phyloP scores from a whole-genome alignment of 2,113 vertebrate genomes.

The Nothobranchius kuhntae region DNA sequence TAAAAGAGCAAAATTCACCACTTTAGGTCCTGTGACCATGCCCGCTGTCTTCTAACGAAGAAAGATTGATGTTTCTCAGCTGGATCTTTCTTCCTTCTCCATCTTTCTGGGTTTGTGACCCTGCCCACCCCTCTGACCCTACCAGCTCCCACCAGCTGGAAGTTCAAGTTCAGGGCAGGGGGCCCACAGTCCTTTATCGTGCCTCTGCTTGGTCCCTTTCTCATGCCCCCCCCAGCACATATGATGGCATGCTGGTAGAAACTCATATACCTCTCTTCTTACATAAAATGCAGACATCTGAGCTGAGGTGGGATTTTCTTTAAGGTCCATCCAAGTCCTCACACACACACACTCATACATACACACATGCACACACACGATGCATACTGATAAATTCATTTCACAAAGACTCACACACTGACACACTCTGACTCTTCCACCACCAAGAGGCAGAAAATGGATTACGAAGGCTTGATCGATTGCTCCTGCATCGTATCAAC shows the following conservation, averaged over 20 bases:
- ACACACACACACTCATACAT: neutral
- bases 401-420: constrained; percentile 25
- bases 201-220: constrained; percentile 28
- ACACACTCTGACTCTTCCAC: constrained; percentile 48
- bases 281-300: constrained; percentile 17
- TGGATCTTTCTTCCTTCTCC: constrained; percentile 37
- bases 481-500: constrained; percentile 55
- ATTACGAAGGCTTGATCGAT: constrained; percentile 64
- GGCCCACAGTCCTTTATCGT: constrained; percentile 48
- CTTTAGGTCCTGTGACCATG: constrained; percentile 20
- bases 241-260: constrained; percentile 29
- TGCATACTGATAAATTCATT: constrained; percentile 26
- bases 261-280: constrained; percentile 13
- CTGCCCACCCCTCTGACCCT: constrained; percentile 46
- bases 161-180: constrained; percentile 75
- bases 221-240: constrained; percentile 4
- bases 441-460: constrained; percentile 61
- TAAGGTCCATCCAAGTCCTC: constrained; percentile 20
- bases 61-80: constrained; percentile 47
- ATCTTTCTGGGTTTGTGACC: constrained; percentile 47
- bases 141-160: constrained; percentile 61
- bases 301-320: constrained; percentile 9
- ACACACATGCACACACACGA: neutral
- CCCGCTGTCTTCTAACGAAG: constrained; percentile 21
- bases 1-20: neutral